Conservation (phyloP, 2,113 vertebrate species). For the Cavia porcellus region DNA sequence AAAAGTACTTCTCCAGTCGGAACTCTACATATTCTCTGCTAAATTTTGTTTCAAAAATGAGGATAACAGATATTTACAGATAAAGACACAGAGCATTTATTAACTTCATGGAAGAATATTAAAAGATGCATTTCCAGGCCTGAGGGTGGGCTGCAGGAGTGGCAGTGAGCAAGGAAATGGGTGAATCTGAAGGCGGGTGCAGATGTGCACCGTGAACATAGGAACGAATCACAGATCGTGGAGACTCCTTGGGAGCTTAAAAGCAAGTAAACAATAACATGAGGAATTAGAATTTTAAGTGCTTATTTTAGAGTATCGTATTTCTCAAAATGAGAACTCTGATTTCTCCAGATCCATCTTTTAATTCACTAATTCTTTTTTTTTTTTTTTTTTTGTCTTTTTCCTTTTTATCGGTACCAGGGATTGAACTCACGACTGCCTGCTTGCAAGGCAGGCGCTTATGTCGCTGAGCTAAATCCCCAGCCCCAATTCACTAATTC, state of each 20-base stretch:
- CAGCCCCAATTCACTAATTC: not conserved
- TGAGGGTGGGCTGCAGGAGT: not conserved
- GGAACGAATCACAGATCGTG: not conserved
- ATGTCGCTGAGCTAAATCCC: too few relatives aligned
- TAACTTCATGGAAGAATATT: not conserved
- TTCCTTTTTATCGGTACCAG: too few relatives aligned
- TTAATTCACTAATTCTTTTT: not conserved
- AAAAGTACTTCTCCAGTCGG: not conserved
- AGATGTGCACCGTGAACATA: not conserved
- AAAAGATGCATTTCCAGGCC: not conserved
- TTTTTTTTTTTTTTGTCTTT: too few relatives aligned
- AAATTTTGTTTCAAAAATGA: not conserved
- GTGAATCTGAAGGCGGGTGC: not conserved
- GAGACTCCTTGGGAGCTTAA: not conserved
- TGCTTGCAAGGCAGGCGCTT: too few relatives aligned
- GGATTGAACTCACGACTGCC: too few relatives aligned
- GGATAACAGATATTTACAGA: not conserved
- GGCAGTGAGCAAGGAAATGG: not conserved
- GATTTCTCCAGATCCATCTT: not conserved
- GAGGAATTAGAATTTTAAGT: not conserved
- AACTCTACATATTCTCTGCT: not conserved
- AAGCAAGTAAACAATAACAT: not conserved
- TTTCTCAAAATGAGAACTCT: constrained; percentile 29
- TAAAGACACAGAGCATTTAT: not conserved
- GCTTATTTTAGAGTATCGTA: not conserved